Evolutionary conservation across 2,797 vertebrate species (phyloP), one percentile per base, ranked within the genome.

Genomic region (Chanos chanos): DNA sequence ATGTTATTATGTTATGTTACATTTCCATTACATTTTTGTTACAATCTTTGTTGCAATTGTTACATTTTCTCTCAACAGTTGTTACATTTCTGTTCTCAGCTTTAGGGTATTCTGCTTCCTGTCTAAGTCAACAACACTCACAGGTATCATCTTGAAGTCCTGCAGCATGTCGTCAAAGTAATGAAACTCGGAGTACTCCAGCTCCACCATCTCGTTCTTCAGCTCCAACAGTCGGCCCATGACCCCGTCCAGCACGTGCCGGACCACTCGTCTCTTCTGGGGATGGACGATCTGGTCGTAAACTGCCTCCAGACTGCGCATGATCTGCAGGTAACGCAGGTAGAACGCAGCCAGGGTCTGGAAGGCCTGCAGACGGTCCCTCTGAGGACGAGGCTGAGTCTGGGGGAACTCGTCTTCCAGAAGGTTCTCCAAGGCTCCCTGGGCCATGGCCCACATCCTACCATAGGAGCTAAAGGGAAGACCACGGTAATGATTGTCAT

Each of bases 141-240:
- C 92, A 0, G 91, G 92, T 0, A 76, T 77, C 50, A 91, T 54
- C 66, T 90, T 86, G 0, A 93, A 78, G 13, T 93, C 91, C 60
- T 85, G 79, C 1, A 94, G 76, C 47, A 93, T 50, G 7, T 86
- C 82, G 2, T 89, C 89, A 25, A 91, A 84, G 62, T 76, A 83
- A 25, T 92, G 91, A 62, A 90, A 94, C 81, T 94, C 93, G 0
- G 80, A 88, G 1, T 80, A 73, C 18, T 93, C 91, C 78, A 94
- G 53, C 0, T 85, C 79, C 4, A 94, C 92, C 89, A 94, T 90
- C 61, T 93, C 91, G 0, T 82, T 87, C 75, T 94, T 94, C 21
- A 94, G 63, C 68, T 94, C 93, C 76, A 94, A 76, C 53, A 94
- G 47, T 1, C 92, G 85, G 0, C 93, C 92, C 45, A 93, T 94